A percentile compares a stretch with the other conserved stretches of the same genome.
Evolutionary conservation across 2,888 invertebrate genomes (phyloP).

Genomic region (Netelia fuscicornis): DNA sequence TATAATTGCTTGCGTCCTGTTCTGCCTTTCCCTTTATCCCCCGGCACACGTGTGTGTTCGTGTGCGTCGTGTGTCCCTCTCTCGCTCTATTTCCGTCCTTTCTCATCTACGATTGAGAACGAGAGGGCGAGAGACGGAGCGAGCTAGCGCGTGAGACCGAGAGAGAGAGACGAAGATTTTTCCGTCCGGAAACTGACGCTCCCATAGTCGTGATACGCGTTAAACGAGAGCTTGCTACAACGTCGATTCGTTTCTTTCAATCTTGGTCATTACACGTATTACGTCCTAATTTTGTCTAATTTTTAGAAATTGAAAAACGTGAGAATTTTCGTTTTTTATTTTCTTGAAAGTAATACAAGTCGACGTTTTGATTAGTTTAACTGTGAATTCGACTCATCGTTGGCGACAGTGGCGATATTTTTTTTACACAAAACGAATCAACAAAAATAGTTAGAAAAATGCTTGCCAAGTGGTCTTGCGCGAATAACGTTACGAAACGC

Average conservation of each 20-base stretch:
- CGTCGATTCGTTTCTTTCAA: constrained; percentile 32
- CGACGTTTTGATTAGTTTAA: no score
- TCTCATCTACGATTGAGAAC: constrained; percentile 54
- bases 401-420: no score
- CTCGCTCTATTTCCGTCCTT: constrained; percentile 52
- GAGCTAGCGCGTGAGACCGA: background rate
- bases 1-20: constrained; percentile 81
- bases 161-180: constrained; percentile 19
- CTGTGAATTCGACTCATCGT: no score
- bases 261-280: constrained; percentile 9
- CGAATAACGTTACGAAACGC: no score
- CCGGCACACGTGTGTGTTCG: constrained; percentile 53
- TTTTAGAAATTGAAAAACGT: background rate
- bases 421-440: no score
- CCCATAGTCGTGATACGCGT: constrained; percentile 38
- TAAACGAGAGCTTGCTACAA: background rate
- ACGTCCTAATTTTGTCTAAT: background rate
- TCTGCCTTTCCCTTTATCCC: constrained; percentile 75
- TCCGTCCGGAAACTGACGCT: constrained; percentile 52
- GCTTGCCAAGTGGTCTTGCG: no score
- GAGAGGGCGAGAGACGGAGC: constrained; percentile 17
- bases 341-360: no score
- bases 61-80: constrained; percentile 39
- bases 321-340: no score
- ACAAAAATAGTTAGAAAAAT: no score